A percentile compares a stretch with the other conserved stretches of the same genome.
phyloP scores from a whole-genome alignment of 2,888 invertebrate species.

The Caenorhabditis afra region DNA sequence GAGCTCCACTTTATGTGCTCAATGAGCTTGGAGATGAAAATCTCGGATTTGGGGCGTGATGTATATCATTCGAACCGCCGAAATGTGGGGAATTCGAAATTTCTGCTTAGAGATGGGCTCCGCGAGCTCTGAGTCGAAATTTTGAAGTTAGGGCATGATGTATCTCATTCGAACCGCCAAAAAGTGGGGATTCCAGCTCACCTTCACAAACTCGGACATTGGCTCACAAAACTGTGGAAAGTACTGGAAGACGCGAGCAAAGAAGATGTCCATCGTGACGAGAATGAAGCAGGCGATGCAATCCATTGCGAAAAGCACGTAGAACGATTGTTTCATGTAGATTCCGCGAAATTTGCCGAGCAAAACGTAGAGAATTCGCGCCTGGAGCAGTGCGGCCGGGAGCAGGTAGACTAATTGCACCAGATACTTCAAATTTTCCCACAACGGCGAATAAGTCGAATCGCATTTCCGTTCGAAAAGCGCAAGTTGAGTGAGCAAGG shows the following conservation, averaged over 20 bases:
- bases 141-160: background rate
- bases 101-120: too few relatives aligned
- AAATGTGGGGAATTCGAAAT: too few relatives aligned
- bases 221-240: conserved; percentile 49
- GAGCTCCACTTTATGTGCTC: background rate
- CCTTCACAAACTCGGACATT: conserved; percentile 24
- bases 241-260: conserved; percentile 51
- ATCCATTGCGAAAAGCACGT: conserved; percentile 32
- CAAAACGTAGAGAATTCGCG: conserved; percentile 32
- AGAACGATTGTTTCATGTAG: conserved; percentile 55
- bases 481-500: conserved; percentile 1
- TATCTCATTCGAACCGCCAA: too few relatives aligned
- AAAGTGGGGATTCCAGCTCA: background rate
- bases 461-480: conserved; percentile 35
- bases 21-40: too few relatives aligned
- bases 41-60: too few relatives aligned
- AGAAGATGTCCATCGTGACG: conserved; percentile 26
- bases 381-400: conserved; percentile 33
- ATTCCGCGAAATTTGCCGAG: conserved; percentile 17
- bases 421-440: conserved; percentile 49
- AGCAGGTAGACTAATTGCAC: conserved; percentile 40
- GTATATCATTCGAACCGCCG: too few relatives aligned
- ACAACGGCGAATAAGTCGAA: background rate
- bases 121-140: too few relatives aligned
- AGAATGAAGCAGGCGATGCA: conserved; percentile 38